These are phyloP conservation scores for Astur gentilis DNA, from an alignment of 2,113 vertebrate species.

Conservation along the genomic window DNA sequence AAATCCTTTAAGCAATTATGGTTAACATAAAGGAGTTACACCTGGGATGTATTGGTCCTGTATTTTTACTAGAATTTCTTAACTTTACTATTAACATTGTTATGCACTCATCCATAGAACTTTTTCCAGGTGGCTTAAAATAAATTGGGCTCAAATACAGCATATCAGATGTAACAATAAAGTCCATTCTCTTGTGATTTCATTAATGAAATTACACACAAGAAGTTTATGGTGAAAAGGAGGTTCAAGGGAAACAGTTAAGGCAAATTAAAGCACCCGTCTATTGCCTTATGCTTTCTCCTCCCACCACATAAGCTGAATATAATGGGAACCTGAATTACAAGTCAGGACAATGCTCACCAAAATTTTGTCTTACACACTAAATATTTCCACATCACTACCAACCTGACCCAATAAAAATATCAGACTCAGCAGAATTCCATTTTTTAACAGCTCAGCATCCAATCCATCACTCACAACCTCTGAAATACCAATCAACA, in stretches of 20 bases:
- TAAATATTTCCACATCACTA: not conserved
- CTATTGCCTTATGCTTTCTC: not conserved
- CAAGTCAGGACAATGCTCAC: not conserved
- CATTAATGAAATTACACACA: not conserved
- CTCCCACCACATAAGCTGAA: not conserved
- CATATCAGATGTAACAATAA: not conserved
- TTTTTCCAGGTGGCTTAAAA: not conserved
- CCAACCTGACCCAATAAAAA: not conserved
- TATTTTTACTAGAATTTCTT: not conserved
- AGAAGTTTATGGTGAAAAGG: not conserved
- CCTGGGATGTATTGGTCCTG: not conserved
- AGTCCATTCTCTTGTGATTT: not conserved
- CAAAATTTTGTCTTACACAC: not conserved
- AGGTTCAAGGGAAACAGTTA: not conserved
- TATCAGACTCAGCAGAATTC: not conserved
- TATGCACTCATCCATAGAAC: not conserved
- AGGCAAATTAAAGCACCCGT: not conserved
- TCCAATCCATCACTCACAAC: not conserved
- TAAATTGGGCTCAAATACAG: not conserved
- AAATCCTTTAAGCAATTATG: not conserved
- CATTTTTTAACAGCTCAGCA: not conserved
- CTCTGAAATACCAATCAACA: not conserved
- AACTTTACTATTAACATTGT: not conserved
- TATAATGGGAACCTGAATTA: not conserved
- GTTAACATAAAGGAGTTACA: not conserved